Percentiles rank a stretch among this genome's conserved stretches.
phyloP scores from a whole-genome alignment of 1,140 invertebrate species.

The Rhagoletis pomonella region DNA sequence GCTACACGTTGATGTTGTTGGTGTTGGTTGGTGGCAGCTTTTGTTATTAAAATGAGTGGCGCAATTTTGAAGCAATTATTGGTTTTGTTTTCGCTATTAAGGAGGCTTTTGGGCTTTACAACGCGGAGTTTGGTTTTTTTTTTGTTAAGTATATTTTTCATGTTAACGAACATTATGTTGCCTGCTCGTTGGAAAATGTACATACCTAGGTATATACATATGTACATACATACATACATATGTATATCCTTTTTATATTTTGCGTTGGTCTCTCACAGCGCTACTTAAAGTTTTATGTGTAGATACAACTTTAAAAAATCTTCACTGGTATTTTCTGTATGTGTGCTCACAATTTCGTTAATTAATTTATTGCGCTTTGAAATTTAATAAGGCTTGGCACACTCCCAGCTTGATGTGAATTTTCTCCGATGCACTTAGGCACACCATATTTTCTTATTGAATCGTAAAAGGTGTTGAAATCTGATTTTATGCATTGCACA shows the following conservation, averaged over 20 bases:
- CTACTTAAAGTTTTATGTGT: not conserved
- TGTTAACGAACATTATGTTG: too few species aligned
- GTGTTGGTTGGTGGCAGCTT: not conserved
- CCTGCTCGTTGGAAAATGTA: not conserved
- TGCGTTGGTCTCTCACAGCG: not conserved
- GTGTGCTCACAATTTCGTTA: not conserved
- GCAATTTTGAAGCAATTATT: constrained; percentile 68
- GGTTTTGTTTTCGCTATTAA: constrained; percentile 57
- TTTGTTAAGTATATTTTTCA: constrained; percentile 13
- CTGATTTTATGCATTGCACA: constrained; percentile 6
- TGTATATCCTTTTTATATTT: not conserved
- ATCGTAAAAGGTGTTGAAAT: not conserved
- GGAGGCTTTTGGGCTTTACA: constrained; percentile 15
- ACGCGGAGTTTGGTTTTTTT: constrained; percentile 48
- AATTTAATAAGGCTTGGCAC: not conserved
- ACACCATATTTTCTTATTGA: not conserved
- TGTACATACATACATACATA: not conserved
- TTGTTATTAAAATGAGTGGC: constrained; percentile 64
- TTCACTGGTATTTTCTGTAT: not conserved
- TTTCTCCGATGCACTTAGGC: not conserved
- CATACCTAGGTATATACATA: not conserved
- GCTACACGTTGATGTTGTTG: constrained; percentile 56
- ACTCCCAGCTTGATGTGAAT: not conserved
- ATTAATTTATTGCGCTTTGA: constrained; percentile 32
- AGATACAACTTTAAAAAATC: not conserved